A percentile compares a stretch with the other conserved stretches of the same genome.
These are phyloP conservation scores for Pseudocheirus occidentalis DNA, from an alignment of 2,797 vertebrate species.

Conservation along the genomic window DNA sequence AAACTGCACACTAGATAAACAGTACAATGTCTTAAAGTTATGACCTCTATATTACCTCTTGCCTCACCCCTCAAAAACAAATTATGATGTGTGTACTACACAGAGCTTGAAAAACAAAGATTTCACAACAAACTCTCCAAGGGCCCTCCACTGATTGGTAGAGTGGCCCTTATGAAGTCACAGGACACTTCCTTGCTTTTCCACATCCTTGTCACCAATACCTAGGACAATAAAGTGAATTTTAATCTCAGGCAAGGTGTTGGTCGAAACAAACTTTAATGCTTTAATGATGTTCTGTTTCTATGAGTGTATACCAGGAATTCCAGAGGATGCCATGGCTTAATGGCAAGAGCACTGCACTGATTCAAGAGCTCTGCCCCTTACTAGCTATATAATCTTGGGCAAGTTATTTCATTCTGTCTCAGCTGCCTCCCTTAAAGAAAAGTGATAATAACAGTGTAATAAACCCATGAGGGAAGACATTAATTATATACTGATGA, in stretches of 20 bases:
- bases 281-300: neutral
- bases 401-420: neutral
- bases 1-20: constrained; percentile 19
- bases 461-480: neutral
- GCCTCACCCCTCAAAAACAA: neutral
- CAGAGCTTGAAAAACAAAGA: neutral
- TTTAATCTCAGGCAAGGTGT: neutral
- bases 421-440: neutral
- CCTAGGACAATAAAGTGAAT: neutral
- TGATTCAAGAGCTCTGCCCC: neutral
- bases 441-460: neutral
- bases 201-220: neutral
- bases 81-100: neutral
- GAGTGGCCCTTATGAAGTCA: neutral
- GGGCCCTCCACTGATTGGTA: neutral
- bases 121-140: neutral
- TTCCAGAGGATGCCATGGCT: neutral
- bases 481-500: neutral
- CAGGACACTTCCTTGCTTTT: neutral
- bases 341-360: neutral
- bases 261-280: neutral
- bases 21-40: neutral
- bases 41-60: constrained; percentile 10
- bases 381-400: neutral
- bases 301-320: neutral